These are phyloP conservation scores for Sipunculus nudus DNA, from an alignment of 2,888 invertebrate species.

Conservation along the genomic window DNA sequence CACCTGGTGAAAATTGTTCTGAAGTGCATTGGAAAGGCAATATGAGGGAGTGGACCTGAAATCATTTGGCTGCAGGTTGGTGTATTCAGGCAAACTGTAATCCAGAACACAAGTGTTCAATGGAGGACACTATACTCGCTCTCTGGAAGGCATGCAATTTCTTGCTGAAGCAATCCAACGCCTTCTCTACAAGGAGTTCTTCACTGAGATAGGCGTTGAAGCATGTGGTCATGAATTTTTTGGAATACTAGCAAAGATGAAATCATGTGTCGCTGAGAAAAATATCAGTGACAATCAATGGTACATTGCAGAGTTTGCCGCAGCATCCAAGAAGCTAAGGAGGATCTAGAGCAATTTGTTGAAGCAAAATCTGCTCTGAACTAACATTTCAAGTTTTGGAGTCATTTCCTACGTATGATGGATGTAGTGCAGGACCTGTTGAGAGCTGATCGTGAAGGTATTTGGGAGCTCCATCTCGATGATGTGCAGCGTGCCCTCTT, in stretches of 20 bases:
- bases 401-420: slow-evolving; percentile 9
- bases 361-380: neutral
- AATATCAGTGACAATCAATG: neutral
- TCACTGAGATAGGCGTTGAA: slow-evolving; percentile 1
- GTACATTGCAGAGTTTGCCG: slow-evolving; percentile 4
- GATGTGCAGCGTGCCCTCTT: slow-evolving; percentile 8
- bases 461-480: slow-evolving; percentile 11
- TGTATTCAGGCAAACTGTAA: slow-evolving; percentile 2
- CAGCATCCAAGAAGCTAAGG: slow-evolving; percentile 3
- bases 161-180: slow-evolving; percentile 3
- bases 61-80: slow-evolving; percentile 5
- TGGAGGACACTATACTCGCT: slow-evolving; percentile 12
- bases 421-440: slow-evolving; percentile 3
- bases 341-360: neutral
- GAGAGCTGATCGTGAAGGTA: slow-evolving; percentile 11
- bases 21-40: slow-evolving; percentile 5
- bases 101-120: neutral
- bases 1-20: slow-evolving; percentile 7
- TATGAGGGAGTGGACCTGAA: slow-evolving; percentile 2
- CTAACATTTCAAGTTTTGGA: too few relatives aligned
- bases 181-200: slow-evolving; percentile 14
- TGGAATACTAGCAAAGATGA: neutral
- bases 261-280: neutral
- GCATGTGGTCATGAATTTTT: neutral
- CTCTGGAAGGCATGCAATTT: slow-evolving; percentile 10